Base-by-base conservation (phyloP, 2,113 vertebrate genomes). In the Brachyhypopomus occidentalis region DNA sequence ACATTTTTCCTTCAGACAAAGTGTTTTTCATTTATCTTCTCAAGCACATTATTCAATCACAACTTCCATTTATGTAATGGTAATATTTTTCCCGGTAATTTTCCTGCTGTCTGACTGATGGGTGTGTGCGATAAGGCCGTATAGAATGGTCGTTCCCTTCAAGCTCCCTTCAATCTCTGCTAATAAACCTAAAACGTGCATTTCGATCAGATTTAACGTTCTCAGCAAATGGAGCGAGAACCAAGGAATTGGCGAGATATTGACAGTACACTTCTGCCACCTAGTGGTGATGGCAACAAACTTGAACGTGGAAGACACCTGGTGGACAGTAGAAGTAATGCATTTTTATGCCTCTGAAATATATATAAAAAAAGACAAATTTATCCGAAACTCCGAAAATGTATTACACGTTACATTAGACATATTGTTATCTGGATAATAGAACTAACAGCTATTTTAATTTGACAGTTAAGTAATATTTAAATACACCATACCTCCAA, bases 21-120 rank as follows among this genome's bases (percentile, higher is more conserved):
- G 93, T 92, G 92, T 88, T 94, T 95, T 93, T 93, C 92, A 96
- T 94, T 95, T 94, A 96, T 96, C 94, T 93, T 91, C 85, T 91
- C 89, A 91, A 92, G 92, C 90, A 90, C 90, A 94, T 89, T 90
- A 93, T 95, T 95, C 93, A 91, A 94, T 95, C 94, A 94, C 87
- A 91, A 88, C 93, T 94, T 95, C 91, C 77, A 78, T 94, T 96
- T 95, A 89, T 93, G 88, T 92, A 95, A 92, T 92, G 94, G 94
- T 94, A 89, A 93, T 94, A 94, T 96, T 94, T 92, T 72, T 63
- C 17, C 23, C 88, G 94, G 94, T 91, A 88, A 92, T 92, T 95
- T 45, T 93, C 91, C 92, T 89, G 60, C 85, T 92, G 89, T 85
- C 88, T 90, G 69, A 88, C 64, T 91, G 89, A 92, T 94, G 82